Evolutionary conservation across 2,113 vertebrate genomes (phyloP).

Genomic region (Esox niger): DNA sequence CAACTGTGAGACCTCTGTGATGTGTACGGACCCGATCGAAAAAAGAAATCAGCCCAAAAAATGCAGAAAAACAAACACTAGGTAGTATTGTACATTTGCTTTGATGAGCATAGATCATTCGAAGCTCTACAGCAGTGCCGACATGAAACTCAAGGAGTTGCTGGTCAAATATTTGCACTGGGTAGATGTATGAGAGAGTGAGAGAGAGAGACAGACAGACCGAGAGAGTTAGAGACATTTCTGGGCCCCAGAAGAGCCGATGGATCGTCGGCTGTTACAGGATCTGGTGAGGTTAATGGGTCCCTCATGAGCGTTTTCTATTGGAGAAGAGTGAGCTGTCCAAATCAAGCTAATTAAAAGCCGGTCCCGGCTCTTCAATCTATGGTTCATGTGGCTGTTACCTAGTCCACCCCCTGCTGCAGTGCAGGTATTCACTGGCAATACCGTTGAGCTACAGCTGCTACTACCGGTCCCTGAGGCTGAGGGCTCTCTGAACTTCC

Average conservation of each 20-base stretch:
- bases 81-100: background rate
- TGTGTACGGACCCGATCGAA: no score
- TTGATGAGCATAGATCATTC: background rate
- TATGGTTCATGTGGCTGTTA: background rate
- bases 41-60: no score
- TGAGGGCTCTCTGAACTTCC: background rate
- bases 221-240: background rate
- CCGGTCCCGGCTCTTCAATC: background rate
- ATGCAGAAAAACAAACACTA: no score
- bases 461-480: no score
- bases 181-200: background rate
- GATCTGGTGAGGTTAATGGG: conserved; percentile 7
- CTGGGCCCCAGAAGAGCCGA: background rate
- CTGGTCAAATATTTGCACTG: background rate
- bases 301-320: conserved; percentile 18
- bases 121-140: background rate
- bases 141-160: background rate
- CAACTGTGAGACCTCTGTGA: no score
- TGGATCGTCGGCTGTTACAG: background rate
- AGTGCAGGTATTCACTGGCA: background rate
- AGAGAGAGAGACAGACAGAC: background rate
- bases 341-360: conserved; percentile 5
- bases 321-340: conserved; percentile 1
- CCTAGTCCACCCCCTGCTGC: background rate
- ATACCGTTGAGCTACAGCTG: no score